Evolutionary conservation across 23 tunicate species (phyloP), one percentile per base, ranked within the genome.

Genomic region (Botrylloides violaceus): DNA sequence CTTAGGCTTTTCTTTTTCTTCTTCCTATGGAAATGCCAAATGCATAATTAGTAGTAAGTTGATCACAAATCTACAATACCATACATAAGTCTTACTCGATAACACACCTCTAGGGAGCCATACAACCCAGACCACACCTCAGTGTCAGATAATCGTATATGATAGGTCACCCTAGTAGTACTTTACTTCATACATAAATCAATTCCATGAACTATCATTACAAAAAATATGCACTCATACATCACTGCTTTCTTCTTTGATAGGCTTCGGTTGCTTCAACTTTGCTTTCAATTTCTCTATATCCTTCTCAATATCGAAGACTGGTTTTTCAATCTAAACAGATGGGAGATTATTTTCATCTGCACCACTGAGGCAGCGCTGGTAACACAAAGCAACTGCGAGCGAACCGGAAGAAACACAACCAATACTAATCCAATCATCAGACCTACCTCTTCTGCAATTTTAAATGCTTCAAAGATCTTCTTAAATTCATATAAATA

Each of bases 381-480:
- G n/a, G n/a, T n/a, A n/a, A n/a, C n/a, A n/a, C n/a, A n/a, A n/a
- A n/a, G n/a, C n/a, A n/a, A n/a, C n/a, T n/a, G 15, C 53, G 53
- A 9, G 15, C 53, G 53, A 43, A 15, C 9, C 53, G 53, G 53
- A 60, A 60, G 76, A 6, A 30, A 66, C 30, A 37, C 0, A 22
- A 39, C 9, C 0, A 72, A 72, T 22, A 72, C 23, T 15, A 68
- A 20, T 12, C 27, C 38, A 48, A 24, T 15, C 43, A n/a, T 27
- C 66, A 6, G 19, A 1, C 24, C 0, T 3, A 76, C 84, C 76
- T 94, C 90, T 32, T 87, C 95, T 3, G 85, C 95, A 34, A 94
- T 82, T 58, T 83, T 73, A 60, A 94, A 94, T 2, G 99, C 99
- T 70, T 87, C 86, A 59, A 94, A 94, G 9, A 94, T 79, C 66